Evolutionary conservation across 2,113 vertebrate genomes (phyloP).

Genomic region (Tragelaphus imberbis): DNA sequence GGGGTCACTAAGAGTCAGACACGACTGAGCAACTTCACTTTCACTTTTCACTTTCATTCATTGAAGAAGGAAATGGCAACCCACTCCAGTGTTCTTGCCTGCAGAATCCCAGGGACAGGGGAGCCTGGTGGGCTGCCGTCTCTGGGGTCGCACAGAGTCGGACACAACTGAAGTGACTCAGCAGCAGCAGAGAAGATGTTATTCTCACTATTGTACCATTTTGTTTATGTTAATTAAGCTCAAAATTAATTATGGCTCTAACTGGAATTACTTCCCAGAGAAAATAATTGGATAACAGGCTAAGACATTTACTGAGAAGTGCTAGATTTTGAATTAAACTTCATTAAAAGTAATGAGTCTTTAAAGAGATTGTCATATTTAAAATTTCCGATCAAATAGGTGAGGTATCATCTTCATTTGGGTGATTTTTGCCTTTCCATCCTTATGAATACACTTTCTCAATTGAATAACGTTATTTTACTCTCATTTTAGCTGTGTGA

Average conservation of each 20-base stretch:
- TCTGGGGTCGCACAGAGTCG: too few relatives aligned
- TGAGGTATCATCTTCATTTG: background rate
- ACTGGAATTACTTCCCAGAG: background rate
- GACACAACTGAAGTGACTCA: too few relatives aligned
- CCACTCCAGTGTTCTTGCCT: too few relatives aligned
- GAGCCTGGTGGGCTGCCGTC: too few relatives aligned
- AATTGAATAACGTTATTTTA: background rate
- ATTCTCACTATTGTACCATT: background rate
- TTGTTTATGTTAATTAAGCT: background rate
- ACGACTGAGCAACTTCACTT: too few relatives aligned
- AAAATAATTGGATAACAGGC: conserved; percentile 12
- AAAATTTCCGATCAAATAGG: background rate
- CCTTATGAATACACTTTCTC: background rate
- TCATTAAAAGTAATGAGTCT: background rate
- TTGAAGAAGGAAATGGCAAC: too few relatives aligned
- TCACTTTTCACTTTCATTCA: too few relatives aligned
- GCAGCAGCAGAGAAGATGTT: background rate
- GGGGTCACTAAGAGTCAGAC: too few relatives aligned
- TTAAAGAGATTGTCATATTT: background rate
- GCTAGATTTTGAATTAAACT: background rate
- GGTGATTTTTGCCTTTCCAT: background rate
- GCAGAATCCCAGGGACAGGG: too few relatives aligned
- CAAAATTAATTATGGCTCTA: conserved; percentile 26
- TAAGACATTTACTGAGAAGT: background rate
- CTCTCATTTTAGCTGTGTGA: background rate